phyloP scores from a whole-genome alignment of 2,888 invertebrate species.

The Hirudinaria manillensis region DNA sequence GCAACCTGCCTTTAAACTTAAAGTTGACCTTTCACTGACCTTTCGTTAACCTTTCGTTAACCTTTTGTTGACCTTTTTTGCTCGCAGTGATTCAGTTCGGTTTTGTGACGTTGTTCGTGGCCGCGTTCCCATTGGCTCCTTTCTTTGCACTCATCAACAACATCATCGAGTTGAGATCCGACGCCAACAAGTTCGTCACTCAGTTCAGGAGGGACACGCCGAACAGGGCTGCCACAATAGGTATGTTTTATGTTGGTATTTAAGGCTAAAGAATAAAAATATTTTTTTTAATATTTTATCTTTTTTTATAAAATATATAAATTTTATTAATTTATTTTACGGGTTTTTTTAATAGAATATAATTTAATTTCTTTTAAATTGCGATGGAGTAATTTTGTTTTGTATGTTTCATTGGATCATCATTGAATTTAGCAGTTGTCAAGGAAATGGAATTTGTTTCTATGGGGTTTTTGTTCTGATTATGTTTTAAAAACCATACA shows the following conservation, averaged over 20 bases:
- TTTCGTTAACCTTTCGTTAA: no score
- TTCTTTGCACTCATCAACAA: conserved; percentile 92
- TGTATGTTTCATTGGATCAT: no score
- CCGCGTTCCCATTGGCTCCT: conserved; percentile 93
- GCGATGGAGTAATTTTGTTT: no score
- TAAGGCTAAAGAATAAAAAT: neutral
- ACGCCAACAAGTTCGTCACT: conserved; percentile 75
- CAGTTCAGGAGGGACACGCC: conserved; percentile 81
- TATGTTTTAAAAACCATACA: no score
- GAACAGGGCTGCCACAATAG: conserved; percentile 81
- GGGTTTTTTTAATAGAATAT: neutral
- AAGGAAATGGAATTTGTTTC: no score
- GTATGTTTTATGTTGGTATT: conserved; percentile 52
- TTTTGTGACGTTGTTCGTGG: conserved; percentile 93
- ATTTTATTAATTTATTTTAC: conserved; percentile 1
- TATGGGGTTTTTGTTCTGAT: no score
- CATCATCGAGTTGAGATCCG: conserved; percentile 86
- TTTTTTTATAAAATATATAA: neutral
- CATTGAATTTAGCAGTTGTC: no score
- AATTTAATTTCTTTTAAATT: neutral
- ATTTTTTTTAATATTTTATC: neutral
- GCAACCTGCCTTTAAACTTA: no score
- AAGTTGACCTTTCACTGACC: no score
- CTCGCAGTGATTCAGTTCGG: conserved; percentile 84
- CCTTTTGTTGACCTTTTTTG: neutral